phyloP scores from a whole-genome alignment of 2,113 vertebrate genomes.

The Glaucidium brasilianum region DNA sequence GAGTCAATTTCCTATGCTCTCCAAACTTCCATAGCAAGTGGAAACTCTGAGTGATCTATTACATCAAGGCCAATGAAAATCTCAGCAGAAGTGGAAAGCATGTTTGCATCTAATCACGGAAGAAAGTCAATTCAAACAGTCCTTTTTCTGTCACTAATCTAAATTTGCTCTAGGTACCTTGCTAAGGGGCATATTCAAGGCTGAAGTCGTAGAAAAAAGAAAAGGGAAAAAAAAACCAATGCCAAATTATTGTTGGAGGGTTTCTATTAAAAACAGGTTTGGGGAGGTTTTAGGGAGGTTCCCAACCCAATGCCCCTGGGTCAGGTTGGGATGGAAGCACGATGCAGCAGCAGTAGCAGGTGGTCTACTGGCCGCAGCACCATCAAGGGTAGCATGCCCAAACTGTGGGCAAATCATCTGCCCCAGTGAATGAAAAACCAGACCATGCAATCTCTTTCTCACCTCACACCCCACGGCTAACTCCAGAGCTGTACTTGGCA shows the following conservation, averaged over 20 bases:
- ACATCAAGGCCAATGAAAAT: slow-evolving; percentile 64
- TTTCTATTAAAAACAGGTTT: slow-evolving; percentile 70
- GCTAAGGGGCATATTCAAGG: slow-evolving; percentile 44
- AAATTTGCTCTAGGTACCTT: slow-evolving; percentile 56
- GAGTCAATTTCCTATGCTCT: slow-evolving; percentile 56
- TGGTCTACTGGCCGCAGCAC: slow-evolving; percentile 64
- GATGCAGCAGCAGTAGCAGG: slow-evolving; percentile 65
- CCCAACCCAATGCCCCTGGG: slow-evolving; percentile 71
- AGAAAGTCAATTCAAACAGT: slow-evolving; percentile 59
- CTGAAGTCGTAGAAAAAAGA: slow-evolving; percentile 51
- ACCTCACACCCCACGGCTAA: slow-evolving; percentile 88
- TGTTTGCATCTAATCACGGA: slow-evolving; percentile 45
- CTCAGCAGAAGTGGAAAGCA: slow-evolving; percentile 74
- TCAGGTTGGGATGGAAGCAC: slow-evolving; percentile 55
- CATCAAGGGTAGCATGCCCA: slow-evolving; percentile 68
- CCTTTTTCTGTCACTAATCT: slow-evolving; percentile 71
- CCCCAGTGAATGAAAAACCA: slow-evolving; percentile 79
- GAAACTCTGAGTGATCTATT: slow-evolving; percentile 64
- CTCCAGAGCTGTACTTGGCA: slow-evolving; percentile 88
- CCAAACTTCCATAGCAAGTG: slow-evolving; percentile 47
- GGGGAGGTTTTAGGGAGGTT: slow-evolving; percentile 66
- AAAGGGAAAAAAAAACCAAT: neutral
- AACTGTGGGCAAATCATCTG: slow-evolving; percentile 74
- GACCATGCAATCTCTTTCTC: slow-evolving; percentile 90
- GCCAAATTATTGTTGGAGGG: slow-evolving; percentile 54